Percentiles rank a stretch among this genome's conserved stretches.
phyloP scores from a whole-genome alignment of 2,888 invertebrate genomes.

The Acleris sparsana region DNA sequence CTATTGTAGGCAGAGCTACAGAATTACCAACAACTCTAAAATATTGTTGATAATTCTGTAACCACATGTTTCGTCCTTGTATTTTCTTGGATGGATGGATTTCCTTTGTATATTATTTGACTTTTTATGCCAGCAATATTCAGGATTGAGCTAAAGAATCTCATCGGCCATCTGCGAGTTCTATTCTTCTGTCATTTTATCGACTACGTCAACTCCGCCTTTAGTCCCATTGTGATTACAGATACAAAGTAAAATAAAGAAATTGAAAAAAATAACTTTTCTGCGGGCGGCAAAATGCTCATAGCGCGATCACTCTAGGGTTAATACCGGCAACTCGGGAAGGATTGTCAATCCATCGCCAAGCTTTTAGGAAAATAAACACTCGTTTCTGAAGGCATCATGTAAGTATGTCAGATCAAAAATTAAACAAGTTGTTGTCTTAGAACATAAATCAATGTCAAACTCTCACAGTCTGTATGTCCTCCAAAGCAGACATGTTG shows the following conservation, averaged over 20 bases:
- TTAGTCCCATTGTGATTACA: background rate
- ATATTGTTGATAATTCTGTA: too few relatives aligned
- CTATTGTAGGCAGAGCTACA: too few relatives aligned
- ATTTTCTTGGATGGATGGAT: conserved; percentile 27
- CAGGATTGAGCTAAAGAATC: background rate
- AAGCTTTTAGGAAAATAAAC: too few relatives aligned
- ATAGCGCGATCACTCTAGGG: background rate
- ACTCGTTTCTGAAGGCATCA: too few relatives aligned
- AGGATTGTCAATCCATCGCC: too few relatives aligned
- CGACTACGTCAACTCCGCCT: background rate
- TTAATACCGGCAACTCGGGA: background rate
- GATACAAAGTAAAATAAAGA: background rate
- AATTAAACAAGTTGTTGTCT: too few relatives aligned
- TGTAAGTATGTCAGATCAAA: too few relatives aligned
- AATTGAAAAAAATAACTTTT: background rate
- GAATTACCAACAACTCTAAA: too few relatives aligned
- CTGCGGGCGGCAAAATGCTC: background rate
- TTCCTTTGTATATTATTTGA: too few relatives aligned
- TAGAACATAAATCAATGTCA: background rate
- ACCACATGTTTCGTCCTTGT: conserved; percentile 21
- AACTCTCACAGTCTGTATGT: conserved; percentile 64
- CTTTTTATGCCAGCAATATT: background rate
- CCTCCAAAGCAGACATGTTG: conserved; percentile 69
- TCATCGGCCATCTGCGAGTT: background rate
- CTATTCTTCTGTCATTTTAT: background rate